Base-by-base conservation (phyloP, 2,888 invertebrate species). In the Lottia gigantea region DNA sequence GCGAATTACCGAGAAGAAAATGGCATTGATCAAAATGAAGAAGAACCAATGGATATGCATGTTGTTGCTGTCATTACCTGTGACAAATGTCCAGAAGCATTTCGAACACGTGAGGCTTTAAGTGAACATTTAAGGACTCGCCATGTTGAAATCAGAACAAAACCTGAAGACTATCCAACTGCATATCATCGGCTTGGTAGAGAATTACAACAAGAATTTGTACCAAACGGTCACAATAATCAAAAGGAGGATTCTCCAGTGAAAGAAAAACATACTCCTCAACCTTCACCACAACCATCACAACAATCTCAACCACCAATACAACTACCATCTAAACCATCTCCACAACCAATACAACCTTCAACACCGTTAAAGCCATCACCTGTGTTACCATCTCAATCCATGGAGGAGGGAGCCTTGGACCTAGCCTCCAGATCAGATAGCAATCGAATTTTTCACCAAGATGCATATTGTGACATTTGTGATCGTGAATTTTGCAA, bases 401-500 rank as follows among this genome's bases (percentile, higher is more conserved):
- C 70, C 55, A n/a, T 67, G n/a, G 74, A 77, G 62, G 73, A 72
- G 66, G 49, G 71, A 64, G 67, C 46, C 64, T 67, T 71, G 15
- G 70, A 70, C 1, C 61, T 70, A 7, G 55, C 46, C n/a, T 68
- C 70, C 1, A 65, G 66, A 31, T 62, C 26, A 16, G 75, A 75
- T 62, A 75, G 74, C 2, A 77, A 72, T 31, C 73, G 84, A 64
- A 97, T 97, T 84, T 97, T 97, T 89, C 97, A 98, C 90, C 96
- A 95, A 1, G 98, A 98, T 89, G 97, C 97, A 23, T 98, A 95
- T 89, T 98, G 98, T 89, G 96, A 97, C 87, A 92, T 97, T 73
- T 98, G 98, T 91, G 96, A 97, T 90, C 96, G 97, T 88, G 98
- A 98, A 90, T 98, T 98, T 90, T 98, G 98, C 90, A 97, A 98